Evolutionary conservation across 2,797 vertebrate species (phyloP).

Genomic region (Lacerta bilineata): DNA sequence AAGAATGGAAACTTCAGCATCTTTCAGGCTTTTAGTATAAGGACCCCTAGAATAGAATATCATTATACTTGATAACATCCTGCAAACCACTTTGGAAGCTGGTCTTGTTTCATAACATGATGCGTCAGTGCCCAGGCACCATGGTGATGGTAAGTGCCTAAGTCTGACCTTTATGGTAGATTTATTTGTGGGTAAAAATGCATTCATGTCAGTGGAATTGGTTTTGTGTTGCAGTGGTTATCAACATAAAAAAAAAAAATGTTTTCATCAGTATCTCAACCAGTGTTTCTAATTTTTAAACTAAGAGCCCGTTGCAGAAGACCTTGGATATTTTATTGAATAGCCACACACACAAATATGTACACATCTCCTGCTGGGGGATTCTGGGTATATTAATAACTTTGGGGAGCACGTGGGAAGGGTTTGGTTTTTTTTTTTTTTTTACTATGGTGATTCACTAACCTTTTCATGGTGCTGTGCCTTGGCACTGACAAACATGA

Average conservation of each 20-base stretch:
- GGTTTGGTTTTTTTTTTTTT: too few species aligned
- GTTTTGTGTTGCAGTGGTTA: background rate
- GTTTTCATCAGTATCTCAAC: conserved; percentile 1
- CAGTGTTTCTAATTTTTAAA: conserved; percentile 18
- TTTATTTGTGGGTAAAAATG: conserved; percentile 31
- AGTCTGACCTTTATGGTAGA: conserved; percentile 28
- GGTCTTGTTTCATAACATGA: conserved; percentile 62
- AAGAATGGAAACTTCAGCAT: conserved; percentile 44
- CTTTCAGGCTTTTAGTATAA: conserved; percentile 59
- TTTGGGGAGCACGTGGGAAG: background rate
- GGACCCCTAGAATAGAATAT: conserved; percentile 51
- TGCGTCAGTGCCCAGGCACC: conserved; percentile 25
- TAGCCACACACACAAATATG: background rate
- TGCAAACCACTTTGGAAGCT: conserved; percentile 50
- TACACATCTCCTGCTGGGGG: background rate
- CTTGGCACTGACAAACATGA: background rate
- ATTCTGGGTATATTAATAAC: background rate
- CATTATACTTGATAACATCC: conserved; percentile 34
- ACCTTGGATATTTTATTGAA: conserved; percentile 24
- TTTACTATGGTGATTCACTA: background rate
- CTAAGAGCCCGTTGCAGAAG: conserved; percentile 55
- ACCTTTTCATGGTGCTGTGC: background rate
- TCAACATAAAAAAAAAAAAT: background rate
- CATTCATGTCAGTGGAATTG: conserved; percentile 29
- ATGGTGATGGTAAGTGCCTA: conserved; percentile 30